Evolutionary conservation across 2,888 invertebrate genomes (phyloP).

Genomic region (Electrophaes corylata): DNA sequence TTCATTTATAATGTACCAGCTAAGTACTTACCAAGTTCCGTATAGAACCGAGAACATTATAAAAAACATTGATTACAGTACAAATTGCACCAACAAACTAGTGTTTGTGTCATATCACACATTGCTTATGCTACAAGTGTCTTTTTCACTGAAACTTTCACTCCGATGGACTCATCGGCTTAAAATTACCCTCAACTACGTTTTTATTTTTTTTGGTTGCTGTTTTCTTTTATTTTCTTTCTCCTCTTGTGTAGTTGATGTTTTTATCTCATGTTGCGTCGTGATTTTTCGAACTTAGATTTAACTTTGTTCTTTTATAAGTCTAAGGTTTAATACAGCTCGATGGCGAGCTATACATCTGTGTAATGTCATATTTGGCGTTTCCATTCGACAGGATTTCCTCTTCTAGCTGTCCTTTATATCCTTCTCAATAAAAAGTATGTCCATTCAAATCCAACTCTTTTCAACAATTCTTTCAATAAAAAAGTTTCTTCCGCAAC

Average conservation of each 20-base stretch:
- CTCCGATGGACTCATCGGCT: background rate
- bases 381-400: background rate
- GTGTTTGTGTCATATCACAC: constrained; percentile 28
- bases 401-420: background rate
- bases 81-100: constrained; percentile 24
- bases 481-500: constrained; percentile 6
- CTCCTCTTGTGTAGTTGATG: background rate
- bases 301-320: constrained; percentile 14
- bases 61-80: constrained; percentile 25
- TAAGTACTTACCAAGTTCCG: constrained; percentile 27
- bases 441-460: background rate
- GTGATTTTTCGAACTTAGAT: constrained; percentile 5
- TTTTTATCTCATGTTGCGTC: background rate
- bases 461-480: background rate
- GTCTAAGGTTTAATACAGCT: constrained; percentile 6
- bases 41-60: constrained; percentile 9
- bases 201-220: constrained; percentile 8
- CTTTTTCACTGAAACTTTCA: constrained; percentile 15
- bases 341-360: background rate
- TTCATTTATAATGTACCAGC: constrained; percentile 25
- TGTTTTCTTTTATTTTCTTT: constrained; percentile 1
- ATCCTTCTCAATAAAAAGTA: constrained; percentile 3
- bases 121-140: constrained; percentile 32
- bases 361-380: constrained; percentile 14
- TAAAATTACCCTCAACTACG: constrained; percentile 9